Evolutionary conservation across 2,797 vertebrate species (phyloP), one percentile per base, ranked within the genome.

Genomic region (Propithecus deckenii): DNA sequence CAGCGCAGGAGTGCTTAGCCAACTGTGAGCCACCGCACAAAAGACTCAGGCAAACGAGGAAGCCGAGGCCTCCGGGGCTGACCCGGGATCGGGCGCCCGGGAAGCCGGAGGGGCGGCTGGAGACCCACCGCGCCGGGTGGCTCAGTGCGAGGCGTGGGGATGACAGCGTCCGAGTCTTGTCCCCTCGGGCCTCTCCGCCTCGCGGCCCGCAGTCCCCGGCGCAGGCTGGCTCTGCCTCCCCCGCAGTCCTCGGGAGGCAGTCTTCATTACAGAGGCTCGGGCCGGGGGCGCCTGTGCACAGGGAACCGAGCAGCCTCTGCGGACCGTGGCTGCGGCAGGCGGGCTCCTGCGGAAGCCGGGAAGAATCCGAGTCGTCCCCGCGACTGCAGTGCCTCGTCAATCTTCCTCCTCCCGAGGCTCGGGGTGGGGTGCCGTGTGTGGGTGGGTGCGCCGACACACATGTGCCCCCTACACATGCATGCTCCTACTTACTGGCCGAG

Each of bases 1-100:
- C 99, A 99, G 99, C 97, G 98, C 98, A 98, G 98, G 98, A 99
- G 99, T 98, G 99, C 99, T 99, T 97, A 96, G 98, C 98, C 99
- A 97, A 98, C 98, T 93, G 98, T 97, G 98, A 97, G 97, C 96
- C 90, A 50, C 87, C 69, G 98, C 98, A 99, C 99, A 99, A 99
- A 99, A 99, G 99, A 98, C 98, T 99, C 98, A 89, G 97, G 98
- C 98, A 97, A 98, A 98, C 81, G 98, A 98, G 97, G 98, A 95
- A 90, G 97, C 97, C 95, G 89, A 95, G 98, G 98, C 98, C 98
- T 98, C 98, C 90, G 98, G 98, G 98, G 98, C 98, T 98, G 98
- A 99, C 98, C 99, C 99, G 93, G 97, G 98, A 89, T 98, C 97
- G 96, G 98, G 98, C 98, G 98, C 98, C 98, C 98, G 98, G 97